Percentiles rank a stretch among this genome's conserved stretches.
These are phyloP conservation scores for Barnardius zonarius DNA, from an alignment of 2,113 vertebrate genomes.

Conservation along the genomic window DNA sequence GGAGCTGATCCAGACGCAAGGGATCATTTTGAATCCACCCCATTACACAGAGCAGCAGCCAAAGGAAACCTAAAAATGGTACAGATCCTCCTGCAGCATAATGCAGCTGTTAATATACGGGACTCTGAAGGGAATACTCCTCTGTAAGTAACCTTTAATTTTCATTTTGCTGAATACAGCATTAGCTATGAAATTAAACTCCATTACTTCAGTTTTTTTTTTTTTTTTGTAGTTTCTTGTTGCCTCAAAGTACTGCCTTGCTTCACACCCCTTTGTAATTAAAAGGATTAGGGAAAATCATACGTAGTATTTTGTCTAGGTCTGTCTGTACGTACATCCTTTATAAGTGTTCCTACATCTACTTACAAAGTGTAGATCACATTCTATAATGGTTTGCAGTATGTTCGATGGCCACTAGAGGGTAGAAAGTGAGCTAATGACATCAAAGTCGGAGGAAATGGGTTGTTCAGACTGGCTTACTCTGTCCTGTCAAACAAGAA, in stretches of 20 bases:
- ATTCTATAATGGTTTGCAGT: neutral
- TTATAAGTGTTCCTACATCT: neutral
- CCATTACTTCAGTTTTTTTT: neutral
- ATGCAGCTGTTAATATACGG: conserved; percentile 91
- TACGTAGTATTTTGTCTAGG: neutral
- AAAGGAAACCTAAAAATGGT: conserved; percentile 93
- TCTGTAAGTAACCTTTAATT: conserved; percentile 80
- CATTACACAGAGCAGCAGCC: conserved; percentile 90
- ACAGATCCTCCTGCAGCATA: conserved; percentile 90
- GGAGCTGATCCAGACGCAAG: conserved; percentile 88
- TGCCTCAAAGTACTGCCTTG: neutral
- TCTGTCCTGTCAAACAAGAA: neutral
- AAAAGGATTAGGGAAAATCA: neutral
- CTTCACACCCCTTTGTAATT: neutral
- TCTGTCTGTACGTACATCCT: neutral
- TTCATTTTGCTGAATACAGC: neutral
- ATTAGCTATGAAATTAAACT: neutral
- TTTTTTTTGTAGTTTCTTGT: neutral
- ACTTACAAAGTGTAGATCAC: neutral
- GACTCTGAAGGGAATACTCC: conserved; percentile 95
- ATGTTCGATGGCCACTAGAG: neutral
- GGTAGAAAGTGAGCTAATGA: neutral
- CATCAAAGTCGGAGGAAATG: neutral
- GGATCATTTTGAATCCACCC: conserved; percentile 89
- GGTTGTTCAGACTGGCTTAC: neutral